These are phyloP conservation scores for Platichthys flesus DNA, from an alignment of 2,113 vertebrate genomes.

Conservation along the genomic window DNA sequence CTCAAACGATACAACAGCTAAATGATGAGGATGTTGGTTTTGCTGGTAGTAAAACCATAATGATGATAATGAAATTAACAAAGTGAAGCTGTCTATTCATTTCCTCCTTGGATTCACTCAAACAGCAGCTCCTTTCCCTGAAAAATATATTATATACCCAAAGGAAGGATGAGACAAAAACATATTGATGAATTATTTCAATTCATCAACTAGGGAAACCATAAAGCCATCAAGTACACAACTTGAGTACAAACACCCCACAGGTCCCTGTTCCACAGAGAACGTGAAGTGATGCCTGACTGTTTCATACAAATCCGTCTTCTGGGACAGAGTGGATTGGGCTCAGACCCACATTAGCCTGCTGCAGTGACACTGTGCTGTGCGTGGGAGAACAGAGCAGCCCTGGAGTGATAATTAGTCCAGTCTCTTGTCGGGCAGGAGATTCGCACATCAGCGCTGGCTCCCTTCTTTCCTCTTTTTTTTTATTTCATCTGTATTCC, in stretches of 20 bases:
- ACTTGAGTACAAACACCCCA: background rate
- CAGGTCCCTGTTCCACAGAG: constrained; percentile 10
- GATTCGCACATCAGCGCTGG: constrained; percentile 55
- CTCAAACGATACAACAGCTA: too few species aligned
- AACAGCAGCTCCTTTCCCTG: too few species aligned
- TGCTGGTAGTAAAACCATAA: too few species aligned
- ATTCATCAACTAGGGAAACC: too few species aligned
- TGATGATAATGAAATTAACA: too few species aligned
- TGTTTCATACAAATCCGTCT: constrained; percentile 43
- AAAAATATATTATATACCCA: too few species aligned
- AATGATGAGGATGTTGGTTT: too few species aligned
- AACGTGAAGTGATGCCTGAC: constrained; percentile 24
- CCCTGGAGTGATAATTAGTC: constrained; percentile 77
- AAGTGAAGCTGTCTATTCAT: too few species aligned
- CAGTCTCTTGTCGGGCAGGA: constrained; percentile 54
- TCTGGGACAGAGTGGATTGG: constrained; percentile 44
- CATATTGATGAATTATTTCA: too few species aligned
- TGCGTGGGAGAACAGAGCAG: constrained; percentile 61
- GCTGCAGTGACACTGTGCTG: constrained; percentile 29
- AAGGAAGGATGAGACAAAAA: too few species aligned
- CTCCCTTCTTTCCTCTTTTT: constrained; percentile 4
- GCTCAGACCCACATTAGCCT: constrained; percentile 57
- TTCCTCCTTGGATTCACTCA: too few species aligned
- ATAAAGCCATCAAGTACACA: background rate
- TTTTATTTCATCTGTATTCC: constrained; percentile 17